These are phyloP conservation scores for Tragopan temminckii DNA, from an alignment of 2,797 vertebrate species.

Conservation along the genomic window DNA sequence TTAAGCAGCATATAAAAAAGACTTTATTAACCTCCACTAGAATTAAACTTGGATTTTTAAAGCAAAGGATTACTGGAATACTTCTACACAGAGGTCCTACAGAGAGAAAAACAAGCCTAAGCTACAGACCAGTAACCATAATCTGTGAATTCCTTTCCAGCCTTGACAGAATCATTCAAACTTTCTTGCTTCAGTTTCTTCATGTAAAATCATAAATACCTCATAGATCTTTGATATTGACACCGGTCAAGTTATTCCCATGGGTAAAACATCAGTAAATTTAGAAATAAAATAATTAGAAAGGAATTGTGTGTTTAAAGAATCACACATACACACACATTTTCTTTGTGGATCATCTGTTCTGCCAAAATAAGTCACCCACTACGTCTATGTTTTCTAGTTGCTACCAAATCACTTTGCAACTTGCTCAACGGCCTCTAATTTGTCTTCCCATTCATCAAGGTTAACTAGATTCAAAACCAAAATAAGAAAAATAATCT, in stretches of 20 bases:
- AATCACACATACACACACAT: not conserved
- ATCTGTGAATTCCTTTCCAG: not conserved
- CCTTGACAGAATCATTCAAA: not conserved
- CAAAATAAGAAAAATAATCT: accelerated
- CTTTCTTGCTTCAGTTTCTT: not conserved
- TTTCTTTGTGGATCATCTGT: too few relatives aligned
- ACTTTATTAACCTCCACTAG: conserved; percentile 67
- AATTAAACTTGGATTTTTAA: conserved; percentile 58
- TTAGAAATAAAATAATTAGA: not conserved
- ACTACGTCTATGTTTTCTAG: not conserved
- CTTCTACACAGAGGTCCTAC: not conserved
- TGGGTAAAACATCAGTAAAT: not conserved
- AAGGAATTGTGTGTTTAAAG: not conserved
- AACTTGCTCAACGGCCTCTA: not conserved
- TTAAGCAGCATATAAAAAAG: conserved; percentile 28
- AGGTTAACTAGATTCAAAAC: not conserved
- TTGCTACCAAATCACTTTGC: not conserved
- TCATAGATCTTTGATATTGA: not conserved
- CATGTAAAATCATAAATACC: not conserved
- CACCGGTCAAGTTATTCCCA: not conserved
- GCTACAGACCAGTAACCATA: not conserved
- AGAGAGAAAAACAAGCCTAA: not conserved
- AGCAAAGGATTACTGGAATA: not conserved
- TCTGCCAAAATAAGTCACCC: not conserved
- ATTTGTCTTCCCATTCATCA: not conserved